Evolutionary conservation across 1,140 invertebrate genomes (phyloP).

Genomic region (Papilio glaucus): DNA sequence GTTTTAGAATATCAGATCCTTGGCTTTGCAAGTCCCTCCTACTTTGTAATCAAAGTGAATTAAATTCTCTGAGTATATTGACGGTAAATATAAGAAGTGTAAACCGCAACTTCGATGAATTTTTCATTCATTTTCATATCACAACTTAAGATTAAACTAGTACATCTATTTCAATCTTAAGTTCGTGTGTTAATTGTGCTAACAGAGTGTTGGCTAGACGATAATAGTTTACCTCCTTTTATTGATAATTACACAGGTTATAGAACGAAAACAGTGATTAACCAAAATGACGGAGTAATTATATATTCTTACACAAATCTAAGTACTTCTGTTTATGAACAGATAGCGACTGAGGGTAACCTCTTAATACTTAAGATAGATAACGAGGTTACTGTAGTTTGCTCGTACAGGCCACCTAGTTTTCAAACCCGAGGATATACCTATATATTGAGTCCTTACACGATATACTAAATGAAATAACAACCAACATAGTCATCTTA

Average conservation of each 20-base stretch:
- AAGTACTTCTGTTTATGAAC: background rate
- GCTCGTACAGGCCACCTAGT: constrained; percentile 6
- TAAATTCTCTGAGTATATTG: background rate
- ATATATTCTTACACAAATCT: background rate
- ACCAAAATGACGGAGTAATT: constrained; percentile 11
- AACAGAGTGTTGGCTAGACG: background rate
- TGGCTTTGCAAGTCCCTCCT: background rate
- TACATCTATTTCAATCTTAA: no score
- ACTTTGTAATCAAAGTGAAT: background rate
- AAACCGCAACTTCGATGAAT: background rate
- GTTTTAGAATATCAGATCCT: background rate
- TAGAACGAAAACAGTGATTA: background rate
- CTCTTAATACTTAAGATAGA: constrained; percentile 4
- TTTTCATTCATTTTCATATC: background rate
- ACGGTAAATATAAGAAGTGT: background rate
- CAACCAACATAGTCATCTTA: background rate
- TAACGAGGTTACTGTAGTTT: background rate
- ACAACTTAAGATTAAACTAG: background rate
- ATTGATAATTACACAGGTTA: background rate
- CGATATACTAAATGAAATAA: background rate
- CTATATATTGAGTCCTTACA: constrained; percentile 1
- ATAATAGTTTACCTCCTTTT: background rate
- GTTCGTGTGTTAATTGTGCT: background rate
- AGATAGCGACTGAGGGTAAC: background rate
- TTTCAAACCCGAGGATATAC: background rate